Evolutionary conservation across 2,888 invertebrate species (phyloP).

Genomic region (Philhelius pedissequus): DNA sequence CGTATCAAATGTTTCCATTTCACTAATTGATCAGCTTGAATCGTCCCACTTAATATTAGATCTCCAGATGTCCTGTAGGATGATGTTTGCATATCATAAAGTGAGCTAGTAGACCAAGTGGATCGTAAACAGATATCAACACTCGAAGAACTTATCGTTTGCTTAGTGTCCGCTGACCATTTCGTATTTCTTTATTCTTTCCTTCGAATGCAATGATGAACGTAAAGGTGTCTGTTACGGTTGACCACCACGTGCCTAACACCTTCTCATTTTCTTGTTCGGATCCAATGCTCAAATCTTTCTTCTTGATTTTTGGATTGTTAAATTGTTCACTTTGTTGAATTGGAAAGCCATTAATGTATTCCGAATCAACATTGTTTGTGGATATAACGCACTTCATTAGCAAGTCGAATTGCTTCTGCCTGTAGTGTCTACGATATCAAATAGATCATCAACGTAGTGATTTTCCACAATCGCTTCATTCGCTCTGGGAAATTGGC

Average conservation of each 20-base stretch:
- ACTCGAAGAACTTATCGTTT: too few species aligned
- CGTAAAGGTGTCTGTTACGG: background rate
- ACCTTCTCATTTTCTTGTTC: background rate
- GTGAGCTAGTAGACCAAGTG: too few species aligned
- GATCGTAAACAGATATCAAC: too few species aligned
- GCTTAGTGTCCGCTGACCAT: too few species aligned
- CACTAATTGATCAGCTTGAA: too few species aligned
- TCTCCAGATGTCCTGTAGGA: too few species aligned
- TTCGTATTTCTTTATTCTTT: too few species aligned
- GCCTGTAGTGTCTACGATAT: background rate
- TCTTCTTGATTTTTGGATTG: background rate
- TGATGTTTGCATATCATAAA: too few species aligned
- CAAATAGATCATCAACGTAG: background rate
- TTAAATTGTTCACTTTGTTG: background rate
- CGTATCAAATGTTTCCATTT: too few species aligned
- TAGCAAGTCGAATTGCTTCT: background rate
- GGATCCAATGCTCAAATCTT: too few species aligned
- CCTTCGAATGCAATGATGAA: background rate
- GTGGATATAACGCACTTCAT: background rate
- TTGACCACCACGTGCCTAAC: background rate
- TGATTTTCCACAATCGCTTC: background rate
- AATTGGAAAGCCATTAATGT: background rate
- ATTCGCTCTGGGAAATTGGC: background rate
- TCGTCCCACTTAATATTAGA: too few species aligned
- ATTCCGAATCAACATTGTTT: background rate